Evolutionary conservation across 2,888 invertebrate genomes (phyloP).

Genomic region (Clitarchus hookeri): DNA sequence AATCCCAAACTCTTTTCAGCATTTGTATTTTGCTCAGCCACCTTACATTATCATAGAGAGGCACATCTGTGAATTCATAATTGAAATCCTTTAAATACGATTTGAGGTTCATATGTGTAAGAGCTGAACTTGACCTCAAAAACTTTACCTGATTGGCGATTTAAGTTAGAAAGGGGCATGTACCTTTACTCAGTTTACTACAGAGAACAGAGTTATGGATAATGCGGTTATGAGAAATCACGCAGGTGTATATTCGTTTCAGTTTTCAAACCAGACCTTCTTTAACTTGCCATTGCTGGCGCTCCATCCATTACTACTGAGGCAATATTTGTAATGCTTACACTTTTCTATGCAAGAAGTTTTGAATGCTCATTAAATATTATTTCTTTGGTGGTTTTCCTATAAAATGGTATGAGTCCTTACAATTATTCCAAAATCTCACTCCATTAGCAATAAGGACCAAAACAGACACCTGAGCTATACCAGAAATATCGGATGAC

Average conservation of each 20-base stretch:
- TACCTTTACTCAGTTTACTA: background rate
- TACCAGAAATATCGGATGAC: background rate
- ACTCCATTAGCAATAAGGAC: slow-evolving; percentile 7
- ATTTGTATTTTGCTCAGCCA: too few relatives aligned
- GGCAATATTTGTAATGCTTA: background rate
- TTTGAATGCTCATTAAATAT: slow-evolving; percentile 10
- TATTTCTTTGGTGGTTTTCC: slow-evolving; percentile 11
- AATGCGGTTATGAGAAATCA: background rate
- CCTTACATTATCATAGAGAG: too few relatives aligned
- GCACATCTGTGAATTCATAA: too few relatives aligned
- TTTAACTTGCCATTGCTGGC: slow-evolving; percentile 19
- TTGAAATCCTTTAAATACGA: background rate
- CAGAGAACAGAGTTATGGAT: too few relatives aligned
- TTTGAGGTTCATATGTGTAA: background rate
- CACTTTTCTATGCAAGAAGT: background rate
- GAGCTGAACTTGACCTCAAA: slow-evolving; percentile 16
- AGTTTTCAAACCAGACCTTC: slow-evolving; percentile 11
- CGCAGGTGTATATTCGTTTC: background rate
- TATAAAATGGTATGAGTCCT: background rate
- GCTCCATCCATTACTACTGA: background rate
- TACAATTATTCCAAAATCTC: background rate
- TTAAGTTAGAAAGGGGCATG: background rate
- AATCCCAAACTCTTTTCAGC: too few relatives aligned
- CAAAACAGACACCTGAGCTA: background rate
- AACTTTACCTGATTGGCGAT: background rate